Base-by-base conservation (phyloP, 2,797 vertebrate species). In the Champsocephalus esox region DNA sequence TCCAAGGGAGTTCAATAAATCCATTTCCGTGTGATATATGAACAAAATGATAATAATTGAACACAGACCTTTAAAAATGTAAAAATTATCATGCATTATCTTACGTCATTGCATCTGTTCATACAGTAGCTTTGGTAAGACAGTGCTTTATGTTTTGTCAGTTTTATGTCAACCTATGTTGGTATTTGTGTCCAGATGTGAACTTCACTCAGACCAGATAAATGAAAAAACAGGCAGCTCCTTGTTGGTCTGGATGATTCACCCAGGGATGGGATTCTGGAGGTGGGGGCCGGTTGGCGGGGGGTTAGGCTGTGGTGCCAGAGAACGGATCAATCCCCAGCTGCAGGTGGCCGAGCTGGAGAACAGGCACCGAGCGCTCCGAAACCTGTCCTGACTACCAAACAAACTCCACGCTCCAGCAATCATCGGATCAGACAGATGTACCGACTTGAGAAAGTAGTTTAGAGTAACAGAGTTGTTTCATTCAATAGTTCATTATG, bases 311-410 rank as follows among this genome's bases (percentile, higher is more conserved):
- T 81, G 55, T 76, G 74, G 79, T 75, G 79, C 77, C 59, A 79
- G 84, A 80, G 83, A 81, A 82, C 60, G 67, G 86, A 95, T 95
- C 87, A 88, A 95, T 95, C 86, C 81, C 72, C 88, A 92, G 83
- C 93, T 85, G 91, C 89, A 93, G 93, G 94, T 92, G 92, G 91
- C 82, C 79, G n/a, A 90, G 83, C 89, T 83, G 71, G 74, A 86
- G 89, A 89, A 85, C 80, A 79, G 76, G 75, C 48, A 45, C 68
- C 44, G 61, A 79, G 81, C 78, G 68, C 74, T 83, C 59, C 1
- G 17, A 78, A 90, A 91, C 87, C 80, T 89, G 88, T 74, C 66
- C 87, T 87, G 93, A 93, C 91, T 93, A 82, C 88, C 70, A 93
- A 93, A 80, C 81, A 84, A 84, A 85, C 12, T n/a, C 60, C 21